A percentile compares a stretch with the other conserved stretches of the same genome.
Evolutionary conservation across 2,113 vertebrate species (phyloP).

Genomic region (Pluvianellus socialis): DNA sequence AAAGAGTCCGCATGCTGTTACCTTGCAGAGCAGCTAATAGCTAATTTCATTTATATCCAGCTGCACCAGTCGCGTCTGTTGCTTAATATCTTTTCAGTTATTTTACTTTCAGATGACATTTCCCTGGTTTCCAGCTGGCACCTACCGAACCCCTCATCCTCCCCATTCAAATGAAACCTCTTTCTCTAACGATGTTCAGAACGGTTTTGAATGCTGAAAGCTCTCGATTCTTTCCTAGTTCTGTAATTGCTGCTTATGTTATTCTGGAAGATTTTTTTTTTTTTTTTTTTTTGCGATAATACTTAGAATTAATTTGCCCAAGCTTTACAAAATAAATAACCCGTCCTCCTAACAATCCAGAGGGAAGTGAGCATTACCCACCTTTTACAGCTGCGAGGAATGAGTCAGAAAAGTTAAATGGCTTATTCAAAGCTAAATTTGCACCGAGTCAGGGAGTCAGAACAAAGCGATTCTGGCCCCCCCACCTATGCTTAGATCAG

Average conservation of each 20-base stretch:
- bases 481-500: neutral
- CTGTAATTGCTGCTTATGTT: neutral
- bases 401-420: constrained; percentile 1
- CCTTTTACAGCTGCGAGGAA: neutral
- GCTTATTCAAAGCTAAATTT: neutral
- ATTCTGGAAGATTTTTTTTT: neutral
- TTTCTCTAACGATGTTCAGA: neutral
- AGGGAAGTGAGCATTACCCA: neutral
- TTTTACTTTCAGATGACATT: constrained; percentile 16
- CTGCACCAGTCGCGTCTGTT: neutral
- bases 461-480: neutral
- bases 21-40: neutral
- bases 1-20: neutral
- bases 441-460: neutral
- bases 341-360: neutral
- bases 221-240: neutral
- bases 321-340: neutral
- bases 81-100: neutral
- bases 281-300: neutral
- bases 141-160: neutral
- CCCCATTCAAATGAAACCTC: neutral
- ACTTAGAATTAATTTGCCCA: neutral
- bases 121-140: neutral
- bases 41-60: neutral
- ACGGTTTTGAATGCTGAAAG: neutral